Evolutionary conservation across 2,113 vertebrate species (phyloP), one percentile per base, ranked within the genome.

Genomic region (Proterorhinus semilunaris): DNA sequence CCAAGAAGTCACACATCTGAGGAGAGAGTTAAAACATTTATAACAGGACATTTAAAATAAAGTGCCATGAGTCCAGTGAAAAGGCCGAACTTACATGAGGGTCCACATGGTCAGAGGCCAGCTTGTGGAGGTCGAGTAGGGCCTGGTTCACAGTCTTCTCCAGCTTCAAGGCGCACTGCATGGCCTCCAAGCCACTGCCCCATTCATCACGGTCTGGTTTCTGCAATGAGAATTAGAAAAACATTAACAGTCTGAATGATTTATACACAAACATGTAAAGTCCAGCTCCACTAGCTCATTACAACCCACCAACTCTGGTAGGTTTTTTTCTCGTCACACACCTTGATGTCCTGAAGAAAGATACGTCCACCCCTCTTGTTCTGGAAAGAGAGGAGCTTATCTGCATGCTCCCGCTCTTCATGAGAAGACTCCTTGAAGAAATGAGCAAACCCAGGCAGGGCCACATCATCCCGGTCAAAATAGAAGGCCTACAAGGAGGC

Each of bases 1-100:
- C 97, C 78, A 98, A 89, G 91, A 98, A 99, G 90, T 98, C 95
- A 67, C 59, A 94, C 87, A 88, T 78, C 92, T 76, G 69, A 72
- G 73, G 45, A 76, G 12, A 79, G 4, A 71, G 75, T 0, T 80
- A 7, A 7, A 51, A 0, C 21, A 10, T 7, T 58, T 2, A 7
- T 5, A n/a, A n/a, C 36, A 8, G 36, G 43, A 43, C 2, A 13
- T 42, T 8, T 15, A 6, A 13, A 2, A 42, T 13, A 13, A 42
- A 27, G 5, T 10, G 10, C 12, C 8, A 42, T 1, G 11, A 5
- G 7, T 53, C 9, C 9, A 58, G 27, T 7, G 1, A 42, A 2
- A 6, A 36, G 17, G 21, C 12, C 44, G 5, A 4, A 61, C 95
- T 92, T 53, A 96, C 95, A 66, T 94, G 93, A 5, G 93, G 91